Evolutionary conservation across 1,140 invertebrate genomes (phyloP), one percentile per base, ranked within the genome.

Genomic region (Zaprionus gabonicus): DNA sequence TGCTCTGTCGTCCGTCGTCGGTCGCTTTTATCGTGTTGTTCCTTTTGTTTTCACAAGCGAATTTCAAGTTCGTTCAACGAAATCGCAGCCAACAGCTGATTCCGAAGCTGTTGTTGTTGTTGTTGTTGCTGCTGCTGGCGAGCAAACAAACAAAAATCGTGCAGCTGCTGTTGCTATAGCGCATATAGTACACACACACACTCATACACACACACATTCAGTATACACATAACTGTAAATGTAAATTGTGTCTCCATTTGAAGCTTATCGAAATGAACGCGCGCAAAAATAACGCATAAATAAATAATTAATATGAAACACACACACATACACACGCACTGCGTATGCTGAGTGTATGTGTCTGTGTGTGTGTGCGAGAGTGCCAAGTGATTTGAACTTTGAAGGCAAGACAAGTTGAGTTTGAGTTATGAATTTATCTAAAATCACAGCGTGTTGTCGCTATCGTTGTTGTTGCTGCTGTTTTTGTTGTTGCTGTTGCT

Each of bases 341-440:
- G 67, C 13, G 36, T 34, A 60, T 15, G 9, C n/a, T 23, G 17
- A 23, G 46, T 49, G 27, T 60, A 34, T 36, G 23, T 65, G 55
- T 55, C 56, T 74, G 46, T 51, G 28, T 68, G 28, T 70, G 46
- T 68, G 44, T 76, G 56, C 72, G 44, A 53, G 64, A 58, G 67
- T 73, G 69, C 75, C 78, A 90, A 90, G 78, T 91, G 78, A 91
- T 91, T 91, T 91, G 88, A 91, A 91, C 88, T 91, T 90, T 91
- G 88, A 91, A 91, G 88, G 88, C 88, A 88, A 91, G 83, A 88
- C 83, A 88, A 91, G 85, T 90, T 71, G 82, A 69, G 81, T 76
- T 81, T 81, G 78, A 87, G 84, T 84, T 87, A 87, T 87, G 85
- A 87, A 87, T 90, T 90, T 90, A 90, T 90, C 85, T 90, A 90